phyloP scores from a whole-genome alignment of 1,140 invertebrate genomes.

The Pararge aegeria region DNA sequence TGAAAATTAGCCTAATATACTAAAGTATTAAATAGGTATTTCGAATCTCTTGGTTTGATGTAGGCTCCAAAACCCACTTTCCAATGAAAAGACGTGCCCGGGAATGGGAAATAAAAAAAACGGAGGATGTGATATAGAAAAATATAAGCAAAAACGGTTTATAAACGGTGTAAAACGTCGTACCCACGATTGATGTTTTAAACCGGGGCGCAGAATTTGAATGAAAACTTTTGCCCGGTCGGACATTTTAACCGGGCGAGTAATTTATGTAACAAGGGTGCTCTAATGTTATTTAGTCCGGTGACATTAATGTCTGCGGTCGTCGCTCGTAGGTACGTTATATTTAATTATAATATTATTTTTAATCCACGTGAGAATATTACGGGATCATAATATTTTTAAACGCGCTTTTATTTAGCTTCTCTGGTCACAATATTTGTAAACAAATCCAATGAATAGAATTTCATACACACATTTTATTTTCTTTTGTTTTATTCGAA shows the following conservation, averaged over 20 bases:
- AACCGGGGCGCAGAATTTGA: slow-evolving; percentile 1
- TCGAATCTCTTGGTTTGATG: too few species aligned
- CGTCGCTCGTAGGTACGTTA: slow-evolving; percentile 37
- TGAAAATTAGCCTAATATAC: too few species aligned
- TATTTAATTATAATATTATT: slow-evolving; percentile 59
- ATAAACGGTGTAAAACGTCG: not conserved
- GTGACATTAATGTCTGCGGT: slow-evolving; percentile 55
- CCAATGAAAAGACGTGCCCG: too few species aligned
- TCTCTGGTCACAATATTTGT: too few species aligned
- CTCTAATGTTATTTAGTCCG: slow-evolving; percentile 67
- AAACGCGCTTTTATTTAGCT: too few species aligned
- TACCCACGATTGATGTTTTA: not conserved
- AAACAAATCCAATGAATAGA: too few species aligned
- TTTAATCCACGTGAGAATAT: slow-evolving; percentile 30
- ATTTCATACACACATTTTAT: too few species aligned
- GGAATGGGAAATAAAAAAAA: too few species aligned
- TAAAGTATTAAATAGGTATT: too few species aligned
- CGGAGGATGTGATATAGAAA: too few species aligned
- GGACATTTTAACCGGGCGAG: slow-evolving; percentile 24
- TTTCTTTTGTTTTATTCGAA: too few species aligned
- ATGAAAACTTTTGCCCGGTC: slow-evolving; percentile 13
- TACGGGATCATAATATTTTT: not conserved
- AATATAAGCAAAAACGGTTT: not conserved
- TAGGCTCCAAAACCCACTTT: too few species aligned
- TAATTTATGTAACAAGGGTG: slow-evolving; percentile 71